These are phyloP conservation scores for Muntiacus muntjak DNA, from an alignment of 2,113 vertebrate genomes.

Conservation along the genomic window DNA sequence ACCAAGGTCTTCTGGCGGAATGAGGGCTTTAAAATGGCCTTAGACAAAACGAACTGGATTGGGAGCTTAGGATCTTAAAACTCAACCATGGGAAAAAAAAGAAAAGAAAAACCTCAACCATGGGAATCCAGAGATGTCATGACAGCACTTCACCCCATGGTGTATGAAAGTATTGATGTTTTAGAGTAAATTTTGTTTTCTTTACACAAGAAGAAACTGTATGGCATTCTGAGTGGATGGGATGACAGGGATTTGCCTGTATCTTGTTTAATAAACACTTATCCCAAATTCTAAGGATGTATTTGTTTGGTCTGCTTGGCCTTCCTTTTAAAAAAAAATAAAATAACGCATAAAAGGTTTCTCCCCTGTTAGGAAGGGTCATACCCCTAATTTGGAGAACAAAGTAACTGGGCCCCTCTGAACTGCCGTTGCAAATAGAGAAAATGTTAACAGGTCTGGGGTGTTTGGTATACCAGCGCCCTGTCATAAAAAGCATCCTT, in stretches of 20 bases:
- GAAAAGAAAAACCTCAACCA: not conserved
- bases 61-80: not conserved
- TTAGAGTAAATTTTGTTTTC: not conserved
- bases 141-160: fast-evolving
- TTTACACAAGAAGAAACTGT: not conserved
- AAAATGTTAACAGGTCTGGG: not conserved
- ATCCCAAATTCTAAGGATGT: not conserved
- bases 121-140: fast-evolving
- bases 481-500: not conserved
- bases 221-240: fast-evolving
- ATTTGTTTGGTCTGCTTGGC: not conserved
- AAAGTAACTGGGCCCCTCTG: not conserved
- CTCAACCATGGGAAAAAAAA: not conserved
- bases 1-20: not conserved
- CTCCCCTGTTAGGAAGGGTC: not conserved
- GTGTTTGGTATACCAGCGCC: not conserved
- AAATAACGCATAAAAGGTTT: not conserved
- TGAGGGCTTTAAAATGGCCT: not conserved
- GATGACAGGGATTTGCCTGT: not conserved
- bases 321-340: not conserved
- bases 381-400: not conserved
- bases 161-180: not conserved
- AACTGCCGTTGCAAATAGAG: not conserved
- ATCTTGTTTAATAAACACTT: not conserved
- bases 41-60: not conserved